Evolutionary conservation across 2,888 invertebrate genomes (phyloP), one percentile per base, ranked within the genome.

Genomic region (Leucophenga maculata): DNA sequence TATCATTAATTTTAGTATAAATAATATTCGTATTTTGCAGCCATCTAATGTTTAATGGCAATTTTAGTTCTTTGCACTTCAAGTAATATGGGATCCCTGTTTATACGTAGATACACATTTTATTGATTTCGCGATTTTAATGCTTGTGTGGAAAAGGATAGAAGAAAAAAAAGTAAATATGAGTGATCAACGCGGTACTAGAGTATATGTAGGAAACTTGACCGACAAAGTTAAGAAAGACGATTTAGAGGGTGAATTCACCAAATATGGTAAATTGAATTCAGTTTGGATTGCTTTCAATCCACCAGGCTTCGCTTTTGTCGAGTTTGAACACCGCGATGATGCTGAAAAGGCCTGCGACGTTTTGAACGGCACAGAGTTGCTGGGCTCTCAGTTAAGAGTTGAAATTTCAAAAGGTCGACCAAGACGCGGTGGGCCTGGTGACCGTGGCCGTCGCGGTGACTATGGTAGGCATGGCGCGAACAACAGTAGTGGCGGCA

Each of bases 231-330:
- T 96, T 88, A 96, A 95, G 90, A 96, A 96, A 88, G 97, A 97
- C 89, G 96, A 97, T 89, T 90, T 97, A 77, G 96, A 97, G 89
- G 92, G 93, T 86, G 95, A 96, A 89, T 97, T 97, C 89, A 94
- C 95, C 85, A 96, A 96, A 90, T 97, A 93, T 89, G 97, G 97
- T 81, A 96, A 96, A 90, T 91, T 97, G 80, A 95, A 95, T 90
- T 95, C 94, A 81, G 96, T 96, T 77, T 97, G 96, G 96, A 95
- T 89, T 81, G 96, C 97, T 78, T 94, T 96, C 89, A 96, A 97
- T 90, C 97, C 97, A 79, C 96, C 96, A 79, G 96, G 97, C 85
- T 97, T 97, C 90, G 97, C 96, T 76, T 97, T 97, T 90, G 95
- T 97, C 88, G 96, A 97, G 90, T 97, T 96, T 89, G 93, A 94